These are phyloP conservation scores for Cheilosia soror DNA, from an alignment of 2,888 invertebrate genomes.

Conservation along the genomic window DNA sequence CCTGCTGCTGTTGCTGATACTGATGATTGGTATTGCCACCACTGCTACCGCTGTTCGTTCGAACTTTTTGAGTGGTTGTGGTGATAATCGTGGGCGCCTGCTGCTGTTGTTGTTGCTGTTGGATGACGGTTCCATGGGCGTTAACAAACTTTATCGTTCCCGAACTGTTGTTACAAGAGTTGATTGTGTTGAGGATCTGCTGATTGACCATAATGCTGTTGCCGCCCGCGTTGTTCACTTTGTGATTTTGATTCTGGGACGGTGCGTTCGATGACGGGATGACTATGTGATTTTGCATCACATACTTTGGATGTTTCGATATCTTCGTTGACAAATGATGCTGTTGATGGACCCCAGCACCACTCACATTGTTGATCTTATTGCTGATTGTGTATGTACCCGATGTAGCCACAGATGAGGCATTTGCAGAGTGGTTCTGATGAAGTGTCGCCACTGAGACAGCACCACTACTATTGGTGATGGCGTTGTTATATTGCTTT, in stretches of 20 bases:
- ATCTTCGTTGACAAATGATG: constrained; percentile 78
- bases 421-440: constrained; percentile 69
- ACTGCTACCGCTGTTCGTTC: constrained; percentile 57
- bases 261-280: constrained; percentile 78
- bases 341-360: constrained; percentile 75
- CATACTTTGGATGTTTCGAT: constrained; percentile 79
- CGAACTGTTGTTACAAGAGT: constrained; percentile 69
- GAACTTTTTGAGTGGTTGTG: constrained; percentile 71
- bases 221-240: constrained; percentile 67
- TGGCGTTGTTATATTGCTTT: constrained; percentile 81
- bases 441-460: constrained; percentile 78
- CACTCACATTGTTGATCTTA: constrained; percentile 76
- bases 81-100: constrained; percentile 69
- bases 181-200: constrained; percentile 74
- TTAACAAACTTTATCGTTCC: constrained; percentile 83
- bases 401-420: constrained; percentile 60
- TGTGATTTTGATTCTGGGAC: constrained; percentile 81
- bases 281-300: constrained; percentile 79
- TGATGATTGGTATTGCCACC: constrained; percentile 51
- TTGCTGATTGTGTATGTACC: constrained; percentile 78
- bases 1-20: constrained; percentile 67
- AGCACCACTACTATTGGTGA: constrained; percentile 77
- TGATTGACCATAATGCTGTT: constrained; percentile 77
- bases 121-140: constrained; percentile 83
- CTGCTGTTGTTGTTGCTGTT: constrained; percentile 78